Evolutionary conservation across 2,888 invertebrate genomes (phyloP).

Genomic region (Mythimna lalbum): DNA sequence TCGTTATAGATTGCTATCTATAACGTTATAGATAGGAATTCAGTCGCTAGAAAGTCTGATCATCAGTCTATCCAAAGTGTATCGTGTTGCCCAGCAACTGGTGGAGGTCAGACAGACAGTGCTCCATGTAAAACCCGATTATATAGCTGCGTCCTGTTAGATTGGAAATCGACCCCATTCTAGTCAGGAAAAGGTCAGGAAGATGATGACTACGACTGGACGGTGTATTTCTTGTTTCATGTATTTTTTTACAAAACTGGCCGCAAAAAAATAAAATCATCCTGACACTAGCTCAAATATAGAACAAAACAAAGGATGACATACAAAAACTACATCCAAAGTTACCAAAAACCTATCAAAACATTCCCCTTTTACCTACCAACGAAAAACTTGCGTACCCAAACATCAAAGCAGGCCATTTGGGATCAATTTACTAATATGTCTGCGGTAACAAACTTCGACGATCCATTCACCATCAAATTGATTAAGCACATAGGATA

Average conservation of each 20-base stretch:
- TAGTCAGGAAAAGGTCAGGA: neutral
- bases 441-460: constrained; percentile 62
- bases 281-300: neutral
- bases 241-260: no score
- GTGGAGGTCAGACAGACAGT: neutral
- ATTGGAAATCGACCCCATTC: neutral
- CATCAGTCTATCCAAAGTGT: neutral
- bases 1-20: neutral
- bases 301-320: neutral
- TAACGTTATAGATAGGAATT: no score
- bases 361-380: neutral
- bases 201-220: no score
- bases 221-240: no score
- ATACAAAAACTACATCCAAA: neutral
- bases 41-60: neutral
- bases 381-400: constrained; percentile 37
- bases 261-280: no score
- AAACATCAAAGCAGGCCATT: constrained; percentile 36
- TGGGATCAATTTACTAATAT: constrained; percentile 54
- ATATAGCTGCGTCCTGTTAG: neutral
- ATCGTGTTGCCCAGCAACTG: neutral
- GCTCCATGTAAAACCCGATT: neutral
- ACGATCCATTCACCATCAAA: constrained; percentile 60
- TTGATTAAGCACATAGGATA: constrained; percentile 65
- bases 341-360: constrained; percentile 3